Evolutionary conservation across 2,888 invertebrate species (phyloP).

Genomic region (Abscondita cerata): DNA sequence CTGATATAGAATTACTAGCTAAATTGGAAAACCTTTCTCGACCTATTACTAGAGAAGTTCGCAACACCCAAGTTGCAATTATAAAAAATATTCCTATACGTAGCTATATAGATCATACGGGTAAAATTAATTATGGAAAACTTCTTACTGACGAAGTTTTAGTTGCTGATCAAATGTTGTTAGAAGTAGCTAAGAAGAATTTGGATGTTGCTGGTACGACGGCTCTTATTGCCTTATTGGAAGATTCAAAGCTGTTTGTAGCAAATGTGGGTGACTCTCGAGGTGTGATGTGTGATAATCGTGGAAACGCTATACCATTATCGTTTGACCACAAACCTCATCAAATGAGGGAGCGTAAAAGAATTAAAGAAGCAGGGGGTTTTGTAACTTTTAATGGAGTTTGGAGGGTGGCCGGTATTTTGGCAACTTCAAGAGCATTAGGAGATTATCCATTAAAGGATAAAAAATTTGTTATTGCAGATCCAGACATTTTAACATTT

Average conservation of each 20-base stretch:
- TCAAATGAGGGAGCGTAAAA: conserved; percentile 89
- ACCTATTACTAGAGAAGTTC: conserved; percentile 68
- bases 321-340: conserved; percentile 98
- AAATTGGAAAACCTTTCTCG: conserved; percentile 69
- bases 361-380: conserved; percentile 95
- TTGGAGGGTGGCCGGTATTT: conserved; percentile 94
- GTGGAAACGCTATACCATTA: conserved; percentile 88
- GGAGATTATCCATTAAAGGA: conserved; percentile 96
- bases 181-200: conserved; percentile 82
- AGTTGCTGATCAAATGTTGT: conserved; percentile 80
- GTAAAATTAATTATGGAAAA: conserved; percentile 81
- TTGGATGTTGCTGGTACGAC: conserved; percentile 87
- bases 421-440: conserved; percentile 92
- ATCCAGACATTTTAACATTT: conserved; percentile 93
- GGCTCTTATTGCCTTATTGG: conserved; percentile 86
- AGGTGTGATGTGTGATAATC: conserved; percentile 92
- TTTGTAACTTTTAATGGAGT: conserved; percentile 95
- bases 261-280: conserved; percentile 97
- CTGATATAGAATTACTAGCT: conserved; percentile 71
- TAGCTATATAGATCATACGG: conserved; percentile 73
- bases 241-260: conserved; percentile 82
- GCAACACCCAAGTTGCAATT: conserved; percentile 60
- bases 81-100: conserved; percentile 61
- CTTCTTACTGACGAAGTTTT: conserved; percentile 87
- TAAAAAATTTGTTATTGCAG: conserved; percentile 91